phyloP scores from a whole-genome alignment of 2,797 vertebrate genomes.

The Gobio occitaniae region DNA sequence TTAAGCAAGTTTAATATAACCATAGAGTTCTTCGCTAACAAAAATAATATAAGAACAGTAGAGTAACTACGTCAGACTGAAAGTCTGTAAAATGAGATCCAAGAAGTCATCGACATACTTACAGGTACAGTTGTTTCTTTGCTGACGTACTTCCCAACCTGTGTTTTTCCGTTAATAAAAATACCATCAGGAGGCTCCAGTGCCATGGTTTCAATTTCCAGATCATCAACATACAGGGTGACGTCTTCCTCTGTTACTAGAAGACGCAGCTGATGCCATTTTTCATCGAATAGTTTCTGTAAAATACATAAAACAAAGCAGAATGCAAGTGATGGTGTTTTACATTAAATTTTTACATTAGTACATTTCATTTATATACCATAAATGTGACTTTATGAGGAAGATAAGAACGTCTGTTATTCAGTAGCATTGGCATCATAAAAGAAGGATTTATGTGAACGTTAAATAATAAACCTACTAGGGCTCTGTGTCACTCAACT shows the following conservation, averaged over 20 bases:
- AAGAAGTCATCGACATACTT: constrained; percentile 62
- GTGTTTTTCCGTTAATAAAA: constrained; percentile 94
- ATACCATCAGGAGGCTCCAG: constrained; percentile 91
- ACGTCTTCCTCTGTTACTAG: constrained; percentile 92
- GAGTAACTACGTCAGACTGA: neutral
- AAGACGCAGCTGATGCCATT: constrained; percentile 94
- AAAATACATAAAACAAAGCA: constrained; percentile 53
- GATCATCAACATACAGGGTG: constrained; percentile 91
- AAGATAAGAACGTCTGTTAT: neutral
- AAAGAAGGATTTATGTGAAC: neutral
- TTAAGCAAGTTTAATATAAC: neutral
- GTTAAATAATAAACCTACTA: neutral
- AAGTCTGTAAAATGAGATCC: neutral
- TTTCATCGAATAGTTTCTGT: constrained; percentile 91
- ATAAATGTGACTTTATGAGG: neutral
- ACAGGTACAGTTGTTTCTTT: constrained; percentile 97
- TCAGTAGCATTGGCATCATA: constrained; percentile 5
- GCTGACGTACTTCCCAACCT: constrained; percentile 94
- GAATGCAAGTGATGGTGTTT: neutral
- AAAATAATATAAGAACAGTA: neutral
- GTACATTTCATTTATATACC: neutral
- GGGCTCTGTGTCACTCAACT: neutral
- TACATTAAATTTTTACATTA: neutral
- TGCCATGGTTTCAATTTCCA: constrained; percentile 85
- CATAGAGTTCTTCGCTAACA: neutral